Evolutionary conservation across 2,797 vertebrate genomes (phyloP).

Genomic region (Diplodus sargus): DNA sequence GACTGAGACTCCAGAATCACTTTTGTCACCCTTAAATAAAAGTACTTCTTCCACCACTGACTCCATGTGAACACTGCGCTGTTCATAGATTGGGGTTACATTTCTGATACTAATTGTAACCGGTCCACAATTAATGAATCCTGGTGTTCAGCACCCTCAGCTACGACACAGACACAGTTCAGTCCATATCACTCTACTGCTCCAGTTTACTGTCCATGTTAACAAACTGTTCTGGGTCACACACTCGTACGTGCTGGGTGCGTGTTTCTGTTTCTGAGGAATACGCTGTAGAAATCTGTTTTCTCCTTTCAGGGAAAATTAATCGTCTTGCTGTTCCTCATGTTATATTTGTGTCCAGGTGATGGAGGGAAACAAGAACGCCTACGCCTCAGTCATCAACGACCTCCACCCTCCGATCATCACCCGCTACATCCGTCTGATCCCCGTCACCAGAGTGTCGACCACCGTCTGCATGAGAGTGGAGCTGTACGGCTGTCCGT

Average conservation of each 20-base stretch:
- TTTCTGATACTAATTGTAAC: no score
- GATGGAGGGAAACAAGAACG: slow-evolving; percentile 88
- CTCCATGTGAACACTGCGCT: no score
- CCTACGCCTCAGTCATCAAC: slow-evolving; percentile 87
- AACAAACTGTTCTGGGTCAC: neutral
- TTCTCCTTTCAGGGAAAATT: neutral
- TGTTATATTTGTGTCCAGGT: slow-evolving; percentile 76
- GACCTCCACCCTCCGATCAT: slow-evolving; percentile 91
- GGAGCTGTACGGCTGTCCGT: slow-evolving; percentile 92
- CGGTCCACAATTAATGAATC: no score
- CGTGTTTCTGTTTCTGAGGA: neutral
- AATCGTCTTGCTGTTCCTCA: neutral
- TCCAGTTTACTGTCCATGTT: no score
- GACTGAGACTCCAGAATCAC: no score
- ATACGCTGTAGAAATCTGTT: neutral
- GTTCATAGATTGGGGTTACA: no score
- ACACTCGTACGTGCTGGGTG: neutral
- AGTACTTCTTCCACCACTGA: no score
- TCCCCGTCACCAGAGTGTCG: slow-evolving; percentile 86
- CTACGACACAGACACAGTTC: no score
- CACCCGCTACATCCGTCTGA: slow-evolving; percentile 88
- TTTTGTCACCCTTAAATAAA: no score
- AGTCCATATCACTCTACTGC: no score
- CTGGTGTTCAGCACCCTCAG: no score
- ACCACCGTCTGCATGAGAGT: slow-evolving; percentile 92